Percentiles rank a stretch among this genome's conserved stretches.
These are phyloP conservation scores for Speoplatyrhinus poulsoni DNA, from an alignment of 2,113 vertebrate species.

Conservation along the genomic window DNA sequence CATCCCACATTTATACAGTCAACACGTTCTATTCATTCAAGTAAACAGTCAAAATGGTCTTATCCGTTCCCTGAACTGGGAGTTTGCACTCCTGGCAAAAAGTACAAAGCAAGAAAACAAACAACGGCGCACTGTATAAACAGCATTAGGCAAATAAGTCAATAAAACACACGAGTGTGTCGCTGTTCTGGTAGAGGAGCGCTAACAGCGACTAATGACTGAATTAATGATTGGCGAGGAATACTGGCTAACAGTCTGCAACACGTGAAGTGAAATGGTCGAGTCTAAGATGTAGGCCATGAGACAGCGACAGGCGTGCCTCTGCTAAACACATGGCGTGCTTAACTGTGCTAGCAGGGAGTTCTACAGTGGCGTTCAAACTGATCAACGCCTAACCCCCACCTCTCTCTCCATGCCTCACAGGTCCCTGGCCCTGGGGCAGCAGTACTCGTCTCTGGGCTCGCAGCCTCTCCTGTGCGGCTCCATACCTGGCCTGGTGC, in stretches of 20 bases:
- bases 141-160: constrained; percentile 36
- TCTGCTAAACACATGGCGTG: background rate
- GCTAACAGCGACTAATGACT: constrained; percentile 4
- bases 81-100: background rate
- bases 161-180: constrained; percentile 44
- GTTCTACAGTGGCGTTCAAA: too few relatives aligned
- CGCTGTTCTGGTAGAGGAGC: constrained; percentile 12
- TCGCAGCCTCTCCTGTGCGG: constrained; percentile 91
- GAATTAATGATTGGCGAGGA: background rate
- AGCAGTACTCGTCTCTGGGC: constrained; percentile 90
- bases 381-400: background rate
- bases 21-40: constrained; percentile 42
- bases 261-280: background rate
- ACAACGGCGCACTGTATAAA: constrained; percentile 38
- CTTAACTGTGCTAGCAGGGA: too few relatives aligned
- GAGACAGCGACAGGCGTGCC: constrained; percentile 10
- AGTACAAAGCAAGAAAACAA: constrained; percentile 28
- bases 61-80: constrained; percentile 56
- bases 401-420: constrained; percentile 2
- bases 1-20: constrained; percentile 48
- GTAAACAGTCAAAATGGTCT: constrained; percentile 43
- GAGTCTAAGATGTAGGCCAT: constrained; percentile 1
- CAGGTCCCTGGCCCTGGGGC: constrained; percentile 94
- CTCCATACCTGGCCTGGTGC: constrained; percentile 94
- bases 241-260: background rate